Evolutionary conservation across 2,888 invertebrate species (phyloP).

Genomic region (Therioaphis trifolii): DNA sequence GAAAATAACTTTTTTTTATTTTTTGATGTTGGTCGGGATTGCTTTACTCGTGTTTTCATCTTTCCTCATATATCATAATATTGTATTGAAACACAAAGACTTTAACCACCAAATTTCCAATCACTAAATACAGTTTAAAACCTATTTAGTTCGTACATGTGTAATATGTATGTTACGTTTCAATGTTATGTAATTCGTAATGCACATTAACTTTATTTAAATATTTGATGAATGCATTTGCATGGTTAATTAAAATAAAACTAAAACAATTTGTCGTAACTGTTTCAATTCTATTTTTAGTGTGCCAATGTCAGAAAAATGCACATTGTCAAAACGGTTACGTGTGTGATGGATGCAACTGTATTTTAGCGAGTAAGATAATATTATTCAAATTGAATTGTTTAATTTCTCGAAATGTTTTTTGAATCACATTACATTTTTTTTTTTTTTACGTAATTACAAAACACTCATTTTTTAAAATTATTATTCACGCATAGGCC

Average conservation of each 20-base stretch:
- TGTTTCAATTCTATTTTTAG: constrained; percentile 69
- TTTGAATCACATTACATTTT: background rate
- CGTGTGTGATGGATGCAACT: constrained; percentile 79
- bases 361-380: constrained; percentile 68
- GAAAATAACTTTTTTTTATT: constrained; percentile 32
- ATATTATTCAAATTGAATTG: too few species aligned
- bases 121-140: background rate
- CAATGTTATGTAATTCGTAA: background rate
- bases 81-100: constrained; percentile 22
- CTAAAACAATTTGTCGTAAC: too few species aligned
- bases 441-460: too few species aligned
- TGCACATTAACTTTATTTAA: background rate
- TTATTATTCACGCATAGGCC: constrained; percentile 41
- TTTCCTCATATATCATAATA: constrained; percentile 21
- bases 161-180: background rate
- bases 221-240: too few species aligned
- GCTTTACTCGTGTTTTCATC: constrained; percentile 37
- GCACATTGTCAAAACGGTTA: constrained; percentile 75
- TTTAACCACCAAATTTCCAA: constrained; percentile 59
- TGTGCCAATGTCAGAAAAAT: constrained; percentile 79
- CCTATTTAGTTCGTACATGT: background rate
- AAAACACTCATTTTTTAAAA: too few species aligned
- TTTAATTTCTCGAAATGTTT: background rate
- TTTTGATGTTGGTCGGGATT: constrained; percentile 48
- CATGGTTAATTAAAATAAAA: too few species aligned